Percentiles rank a stretch among this genome's conserved stretches.
These are phyloP conservation scores for Beroe forskalii DNA, from an alignment of 37 sponge, comb jelly and placozoan species.

Conservation along the genomic window DNA sequence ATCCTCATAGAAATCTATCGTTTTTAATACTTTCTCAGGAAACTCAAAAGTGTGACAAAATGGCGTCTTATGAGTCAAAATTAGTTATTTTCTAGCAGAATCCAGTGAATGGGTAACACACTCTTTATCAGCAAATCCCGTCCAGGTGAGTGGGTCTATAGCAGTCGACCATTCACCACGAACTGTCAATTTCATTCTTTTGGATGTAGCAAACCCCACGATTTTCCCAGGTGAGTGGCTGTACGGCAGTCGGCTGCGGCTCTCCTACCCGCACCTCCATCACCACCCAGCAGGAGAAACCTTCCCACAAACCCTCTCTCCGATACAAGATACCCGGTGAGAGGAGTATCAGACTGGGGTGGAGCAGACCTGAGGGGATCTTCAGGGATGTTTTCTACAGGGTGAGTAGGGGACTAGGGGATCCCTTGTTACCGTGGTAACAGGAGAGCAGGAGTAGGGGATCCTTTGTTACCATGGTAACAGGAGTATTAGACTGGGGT, in stretches of 20 bases:
- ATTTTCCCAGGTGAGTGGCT: background rate
- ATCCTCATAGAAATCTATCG: no score
- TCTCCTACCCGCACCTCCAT: background rate
- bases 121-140: no score
- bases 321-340: background rate
- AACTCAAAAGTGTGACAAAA: no score
- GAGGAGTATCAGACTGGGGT: background rate
- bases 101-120: no score
- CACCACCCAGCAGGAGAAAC: background rate
- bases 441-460: no score
- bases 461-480: no score
- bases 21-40: background rate
- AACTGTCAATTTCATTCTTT: background rate
- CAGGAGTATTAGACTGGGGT: background rate
- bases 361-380: background rate
- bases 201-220: background rate
- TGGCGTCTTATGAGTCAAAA: no score
- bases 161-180: background rate
- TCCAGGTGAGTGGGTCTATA: background rate
- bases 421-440: no score
- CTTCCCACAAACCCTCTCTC: background rate
- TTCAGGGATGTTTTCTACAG: conserved; percentile 2
- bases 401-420: no score
- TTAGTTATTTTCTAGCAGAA: no score
- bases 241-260: conserved; percentile 16